These are phyloP conservation scores for Volucella inanis DNA, from an alignment of 2,888 invertebrate species.

Conservation along the genomic window DNA sequence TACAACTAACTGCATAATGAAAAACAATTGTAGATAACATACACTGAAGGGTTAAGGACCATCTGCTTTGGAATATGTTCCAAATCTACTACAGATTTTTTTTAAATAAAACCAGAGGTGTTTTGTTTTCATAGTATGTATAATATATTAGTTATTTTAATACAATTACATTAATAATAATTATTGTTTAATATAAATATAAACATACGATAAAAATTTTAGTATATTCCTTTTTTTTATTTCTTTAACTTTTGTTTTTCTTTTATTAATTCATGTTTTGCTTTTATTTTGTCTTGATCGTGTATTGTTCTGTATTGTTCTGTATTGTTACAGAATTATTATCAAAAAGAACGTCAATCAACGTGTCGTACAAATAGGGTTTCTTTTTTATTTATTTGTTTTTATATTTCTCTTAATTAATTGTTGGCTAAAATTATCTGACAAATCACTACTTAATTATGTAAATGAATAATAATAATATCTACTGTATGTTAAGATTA, in stretches of 20 bases:
- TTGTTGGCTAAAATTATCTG: conserved; percentile 43
- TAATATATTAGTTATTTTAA: conserved; percentile 60
- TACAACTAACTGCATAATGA: too few relatives aligned
- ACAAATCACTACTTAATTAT: conserved; percentile 54
- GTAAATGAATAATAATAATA: conserved; percentile 51
- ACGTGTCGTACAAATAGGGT: conserved; percentile 43
- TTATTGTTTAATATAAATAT: conserved; percentile 64
- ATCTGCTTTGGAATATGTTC: too few relatives aligned
- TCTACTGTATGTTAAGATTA: conserved; percentile 47
- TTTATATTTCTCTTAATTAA: conserved; percentile 22
- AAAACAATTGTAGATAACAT: too few relatives aligned
- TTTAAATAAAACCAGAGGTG: not conserved
- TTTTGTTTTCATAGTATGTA: not conserved
- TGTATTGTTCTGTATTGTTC: conserved; percentile 45
- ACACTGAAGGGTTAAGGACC: too few relatives aligned
- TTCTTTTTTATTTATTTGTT: not conserved
- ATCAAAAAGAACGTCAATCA: conserved; percentile 66
- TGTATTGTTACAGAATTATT: conserved; percentile 58
- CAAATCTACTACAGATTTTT: too few relatives aligned
- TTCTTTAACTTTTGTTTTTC: not conserved
- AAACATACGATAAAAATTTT: conserved; percentile 68
- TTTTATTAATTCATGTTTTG: conserved; percentile 3
- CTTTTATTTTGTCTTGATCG: conserved; percentile 14
- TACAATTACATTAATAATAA: conserved; percentile 64
- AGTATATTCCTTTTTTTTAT: conserved; percentile 32